Conservation (phyloP, 1,140 invertebrate genomes). For the Anoplophora glabripennis region DNA sequence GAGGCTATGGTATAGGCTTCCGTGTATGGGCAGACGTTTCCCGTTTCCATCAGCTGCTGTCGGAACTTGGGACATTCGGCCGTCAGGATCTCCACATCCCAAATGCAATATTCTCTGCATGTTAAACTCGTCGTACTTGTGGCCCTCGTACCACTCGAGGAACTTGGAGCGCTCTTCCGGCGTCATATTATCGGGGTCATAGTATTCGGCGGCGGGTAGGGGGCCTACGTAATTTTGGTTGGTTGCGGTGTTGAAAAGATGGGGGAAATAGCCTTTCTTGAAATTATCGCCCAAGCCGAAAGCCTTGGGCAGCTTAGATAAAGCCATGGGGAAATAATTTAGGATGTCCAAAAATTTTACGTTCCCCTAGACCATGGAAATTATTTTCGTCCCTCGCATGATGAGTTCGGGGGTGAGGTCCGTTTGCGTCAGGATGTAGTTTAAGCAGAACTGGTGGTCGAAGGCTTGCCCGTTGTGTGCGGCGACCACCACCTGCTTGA, state of each 20-base stretch:
- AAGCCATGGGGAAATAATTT: conserved; percentile 17
- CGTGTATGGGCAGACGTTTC: conserved; percentile 5
- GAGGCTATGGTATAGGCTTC: conserved; percentile 2
- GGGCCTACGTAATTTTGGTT: not conserved
- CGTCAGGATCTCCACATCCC: conserved; percentile 7
- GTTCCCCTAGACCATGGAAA: conserved; percentile 7
- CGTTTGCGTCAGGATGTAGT: conserved; percentile 1
- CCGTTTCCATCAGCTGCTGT: not conserved
- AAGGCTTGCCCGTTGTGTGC: conserved; percentile 11
- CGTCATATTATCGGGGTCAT: conserved; percentile 21
- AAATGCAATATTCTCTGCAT: conserved; percentile 11
- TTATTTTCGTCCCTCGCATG: conserved; percentile 14
- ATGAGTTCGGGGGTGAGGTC: conserved; percentile 8
- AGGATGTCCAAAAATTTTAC: conserved; percentile 14
- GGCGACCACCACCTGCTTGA: conserved; percentile 6
- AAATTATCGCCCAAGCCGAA: not conserved
- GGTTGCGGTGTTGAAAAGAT: conserved; percentile 5
- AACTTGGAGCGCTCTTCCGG: conserved; percentile 9
- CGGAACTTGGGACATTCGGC: conserved; percentile 9
- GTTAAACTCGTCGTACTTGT: conserved; percentile 6
- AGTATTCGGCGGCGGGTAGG: not conserved
- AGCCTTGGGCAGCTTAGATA: conserved; percentile 4
- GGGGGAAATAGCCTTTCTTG: conserved; percentile 12
- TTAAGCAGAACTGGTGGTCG: conserved; percentile 11
- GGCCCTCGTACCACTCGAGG: conserved; percentile 22